Percentiles rank a stretch among this genome's conserved stretches.
phyloP scores from a whole-genome alignment of 2,888 invertebrate species.

The Nymphalis c-album region DNA sequence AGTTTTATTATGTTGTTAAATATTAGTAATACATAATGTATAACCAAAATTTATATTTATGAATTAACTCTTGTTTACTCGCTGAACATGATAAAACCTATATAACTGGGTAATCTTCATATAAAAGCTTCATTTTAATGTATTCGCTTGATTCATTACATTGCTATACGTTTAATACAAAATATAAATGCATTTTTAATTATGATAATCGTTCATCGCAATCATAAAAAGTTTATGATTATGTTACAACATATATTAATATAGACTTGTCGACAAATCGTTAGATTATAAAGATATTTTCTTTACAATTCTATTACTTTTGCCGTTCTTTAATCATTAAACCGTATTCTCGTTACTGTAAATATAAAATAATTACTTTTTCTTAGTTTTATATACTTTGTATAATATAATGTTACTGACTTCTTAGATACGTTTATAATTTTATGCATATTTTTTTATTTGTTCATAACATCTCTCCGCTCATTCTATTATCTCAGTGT shows the following conservation, averaged over 20 bases:
- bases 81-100: not conserved
- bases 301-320: not conserved
- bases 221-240: not conserved
- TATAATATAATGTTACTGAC: no score
- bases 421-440: no score
- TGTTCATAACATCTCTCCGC: no score
- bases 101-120: not conserved
- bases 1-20: no score
- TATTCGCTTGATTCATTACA: not conserved
- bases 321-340: not conserved
- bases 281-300: no score
- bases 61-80: not conserved
- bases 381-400: no score
- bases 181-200: constrained; percentile 2
- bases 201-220: not conserved
- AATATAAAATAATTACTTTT: not conserved
- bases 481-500: not conserved
- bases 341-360: not conserved
- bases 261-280: no score
- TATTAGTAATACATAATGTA: no score
- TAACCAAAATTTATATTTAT: not conserved
- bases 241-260: constrained; percentile 13
- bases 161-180: not conserved
- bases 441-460: no score
- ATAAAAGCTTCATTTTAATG: not conserved